Conservation (phyloP, 2,113 vertebrate genomes). For the Ochotona princeps region DNA sequence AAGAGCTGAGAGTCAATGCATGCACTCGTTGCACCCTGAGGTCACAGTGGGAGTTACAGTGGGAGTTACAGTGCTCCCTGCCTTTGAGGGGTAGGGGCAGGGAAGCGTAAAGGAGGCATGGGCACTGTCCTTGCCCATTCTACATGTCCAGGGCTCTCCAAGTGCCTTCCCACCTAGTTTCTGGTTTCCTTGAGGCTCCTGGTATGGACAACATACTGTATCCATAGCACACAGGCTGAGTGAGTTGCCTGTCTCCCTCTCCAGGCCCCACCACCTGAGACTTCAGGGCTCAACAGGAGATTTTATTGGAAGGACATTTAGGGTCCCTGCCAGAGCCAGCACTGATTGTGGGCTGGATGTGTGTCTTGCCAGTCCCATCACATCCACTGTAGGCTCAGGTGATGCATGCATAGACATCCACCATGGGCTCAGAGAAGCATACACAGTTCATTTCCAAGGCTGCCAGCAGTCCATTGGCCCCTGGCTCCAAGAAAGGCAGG, state of each 20-base stretch:
- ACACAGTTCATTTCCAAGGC: not conserved
- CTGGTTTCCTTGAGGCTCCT: not conserved
- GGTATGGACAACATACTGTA: no score
- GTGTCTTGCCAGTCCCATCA: not conserved
- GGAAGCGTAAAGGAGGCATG: no score
- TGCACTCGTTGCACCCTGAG: not conserved
- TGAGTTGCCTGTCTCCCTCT: not conserved
- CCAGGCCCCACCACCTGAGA: no score
- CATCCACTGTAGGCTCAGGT: no score
- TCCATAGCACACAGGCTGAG: no score
- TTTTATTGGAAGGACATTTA: rapidly evolving
- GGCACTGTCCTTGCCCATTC: not conserved
- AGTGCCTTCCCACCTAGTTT: not conserved
- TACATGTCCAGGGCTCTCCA: rapidly evolving
- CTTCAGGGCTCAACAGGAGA: rapidly evolving
- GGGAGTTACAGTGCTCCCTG: not conserved
- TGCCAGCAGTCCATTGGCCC: not conserved
- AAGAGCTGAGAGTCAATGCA: constrained; percentile 30
- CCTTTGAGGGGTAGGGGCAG: no score
- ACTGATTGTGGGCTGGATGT: no score
- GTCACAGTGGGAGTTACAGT: rapidly evolving
- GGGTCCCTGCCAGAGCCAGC: no score
- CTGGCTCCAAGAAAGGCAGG: not conserved
- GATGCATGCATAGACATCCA: no score
- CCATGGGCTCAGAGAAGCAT: no score